Conservation (phyloP, 2,113 vertebrate species). For the Cynopterus brachyotis region DNA sequence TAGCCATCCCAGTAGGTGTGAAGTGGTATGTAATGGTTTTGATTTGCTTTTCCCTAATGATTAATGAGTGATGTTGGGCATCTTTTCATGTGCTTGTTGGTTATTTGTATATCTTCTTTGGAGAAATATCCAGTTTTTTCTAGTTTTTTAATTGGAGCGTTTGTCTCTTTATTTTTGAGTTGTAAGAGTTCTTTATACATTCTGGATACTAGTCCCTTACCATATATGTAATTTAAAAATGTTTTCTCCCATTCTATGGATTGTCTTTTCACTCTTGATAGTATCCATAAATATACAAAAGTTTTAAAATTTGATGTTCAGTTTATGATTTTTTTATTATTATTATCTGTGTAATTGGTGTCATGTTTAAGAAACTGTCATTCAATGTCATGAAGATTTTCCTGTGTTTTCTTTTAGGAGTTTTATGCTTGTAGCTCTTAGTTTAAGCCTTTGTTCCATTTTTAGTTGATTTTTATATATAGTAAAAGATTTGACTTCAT, state of each 20-base stretch:
- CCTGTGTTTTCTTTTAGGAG: not conserved
- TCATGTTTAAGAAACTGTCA: not conserved
- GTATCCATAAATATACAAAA: not conserved
- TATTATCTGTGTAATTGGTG: not conserved
- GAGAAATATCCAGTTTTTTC: constrained; percentile 12
- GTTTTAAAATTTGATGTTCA: not conserved
- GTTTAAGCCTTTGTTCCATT: not conserved
- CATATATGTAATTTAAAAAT: not conserved
- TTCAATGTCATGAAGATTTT: not conserved
- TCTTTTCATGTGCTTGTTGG: not conserved
- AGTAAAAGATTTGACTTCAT: not conserved
- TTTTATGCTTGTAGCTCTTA: not conserved
- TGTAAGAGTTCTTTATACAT: not conserved
- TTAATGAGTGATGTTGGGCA: not conserved
- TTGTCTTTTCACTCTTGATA: not conserved
- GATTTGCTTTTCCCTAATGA: not conserved
- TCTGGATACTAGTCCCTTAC: not conserved
- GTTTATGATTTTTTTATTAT: not conserved
- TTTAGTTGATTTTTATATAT: not conserved
- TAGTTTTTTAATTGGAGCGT: not conserved
- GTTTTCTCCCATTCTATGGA: not conserved
- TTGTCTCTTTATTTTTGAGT: not conserved
- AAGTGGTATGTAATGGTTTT: not conserved
- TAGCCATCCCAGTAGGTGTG: not conserved
- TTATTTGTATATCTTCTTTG: not conserved